These are phyloP conservation scores for Melopsittacus undulatus DNA, from an alignment of 2,797 vertebrate genomes.

Conservation along the genomic window DNA sequence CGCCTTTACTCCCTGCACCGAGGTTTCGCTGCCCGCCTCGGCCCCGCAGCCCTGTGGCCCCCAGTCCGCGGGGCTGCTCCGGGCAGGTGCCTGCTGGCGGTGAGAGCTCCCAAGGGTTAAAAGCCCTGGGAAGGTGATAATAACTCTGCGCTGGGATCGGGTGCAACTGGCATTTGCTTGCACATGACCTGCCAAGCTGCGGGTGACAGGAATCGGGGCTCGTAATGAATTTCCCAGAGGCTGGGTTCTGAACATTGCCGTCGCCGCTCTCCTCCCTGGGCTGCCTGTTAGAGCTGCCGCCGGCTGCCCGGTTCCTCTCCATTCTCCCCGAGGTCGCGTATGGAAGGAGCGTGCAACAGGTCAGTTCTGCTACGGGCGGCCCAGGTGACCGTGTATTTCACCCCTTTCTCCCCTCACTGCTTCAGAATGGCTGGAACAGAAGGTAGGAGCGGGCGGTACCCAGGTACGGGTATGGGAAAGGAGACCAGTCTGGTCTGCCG, in stretches of 20 bases:
- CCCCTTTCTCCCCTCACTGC: not conserved
- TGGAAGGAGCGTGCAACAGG: slow-evolving; percentile 48
- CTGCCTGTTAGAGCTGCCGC: not conserved
- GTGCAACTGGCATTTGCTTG: not conserved
- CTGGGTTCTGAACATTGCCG: slow-evolving; percentile 5
- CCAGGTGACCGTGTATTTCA: not conserved
- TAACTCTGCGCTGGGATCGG: not conserved
- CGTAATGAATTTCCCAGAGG: slow-evolving; percentile 5
- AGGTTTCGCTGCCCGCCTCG: not conserved
- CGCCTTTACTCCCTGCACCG: not conserved
- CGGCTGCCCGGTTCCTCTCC: not conserved
- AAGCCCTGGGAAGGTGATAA: not conserved
- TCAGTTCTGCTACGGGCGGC: slow-evolving; percentile 19
- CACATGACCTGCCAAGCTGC: not conserved
- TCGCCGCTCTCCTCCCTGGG: not conserved
- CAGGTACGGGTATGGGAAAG: not conserved
- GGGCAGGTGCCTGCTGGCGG: slow-evolving; percentile 7
- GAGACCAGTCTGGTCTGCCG: not conserved
- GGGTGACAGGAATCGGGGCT: not conserved
- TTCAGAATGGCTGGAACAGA: not conserved
- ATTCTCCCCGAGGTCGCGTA: not conserved
- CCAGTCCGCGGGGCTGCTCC: not conserved
- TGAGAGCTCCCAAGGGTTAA: not conserved
- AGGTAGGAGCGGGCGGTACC: not conserved
- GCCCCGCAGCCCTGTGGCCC: not conserved